Evolutionary conservation across 2,888 invertebrate species (phyloP).

Genomic region (Cephus pygmeus): DNA sequence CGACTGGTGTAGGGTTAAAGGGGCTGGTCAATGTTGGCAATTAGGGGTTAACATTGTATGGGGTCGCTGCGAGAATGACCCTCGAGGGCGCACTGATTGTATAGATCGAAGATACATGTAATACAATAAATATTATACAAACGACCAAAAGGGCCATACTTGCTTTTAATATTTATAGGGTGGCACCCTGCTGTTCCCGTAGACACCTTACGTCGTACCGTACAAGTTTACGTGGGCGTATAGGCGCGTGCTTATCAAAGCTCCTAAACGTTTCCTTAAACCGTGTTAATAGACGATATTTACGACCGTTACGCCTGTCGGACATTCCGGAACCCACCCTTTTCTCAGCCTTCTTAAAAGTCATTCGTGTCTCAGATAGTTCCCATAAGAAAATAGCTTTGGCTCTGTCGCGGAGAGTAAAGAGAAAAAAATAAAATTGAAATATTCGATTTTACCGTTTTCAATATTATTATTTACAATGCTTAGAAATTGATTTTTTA

Average conservation of each 20-base stretch:
- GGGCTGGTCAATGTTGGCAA: background rate
- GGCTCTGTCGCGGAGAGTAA: too few relatives aligned
- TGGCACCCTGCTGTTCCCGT: background rate
- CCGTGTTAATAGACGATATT: background rate
- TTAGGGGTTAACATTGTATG: background rate
- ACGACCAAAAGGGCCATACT: background rate
- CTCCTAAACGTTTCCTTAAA: background rate
- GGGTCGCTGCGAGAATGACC: background rate
- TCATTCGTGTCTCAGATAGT: background rate
- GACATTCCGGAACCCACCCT: background rate
- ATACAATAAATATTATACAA: background rate
- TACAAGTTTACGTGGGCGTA: background rate
- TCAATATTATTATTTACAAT: background rate
- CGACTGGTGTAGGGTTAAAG: background rate
- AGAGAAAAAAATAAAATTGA: background rate
- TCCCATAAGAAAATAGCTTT: background rate
- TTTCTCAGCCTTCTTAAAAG: background rate
- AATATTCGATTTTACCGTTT: background rate
- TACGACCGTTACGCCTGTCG: background rate
- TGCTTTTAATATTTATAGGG: background rate
- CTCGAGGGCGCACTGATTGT: background rate
- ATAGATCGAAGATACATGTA: background rate
- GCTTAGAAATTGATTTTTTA: background rate
- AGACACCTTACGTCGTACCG: background rate
- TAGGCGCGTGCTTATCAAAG: constrained; percentile 1